A percentile compares a stretch with the other conserved stretches of the same genome.
Evolutionary conservation across 2,113 vertebrate genomes (phyloP).

Genomic region (Mus musculus): GRCm39 chr7:101778501-101779000

Average conservation of each 20-base stretch:
- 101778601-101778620: neutral
- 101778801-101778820: constrained; percentile 22
- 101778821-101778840: neutral
- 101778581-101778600: neutral
- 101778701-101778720: neutral
- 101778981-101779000: neutral
- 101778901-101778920: neutral
- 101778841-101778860: constrained; percentile 34
- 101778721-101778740: constrained; percentile 27
- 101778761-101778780: constrained; percentile 7
- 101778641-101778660: neutral
- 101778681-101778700: neutral
- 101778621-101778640: neutral
- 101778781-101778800: constrained; percentile 10
- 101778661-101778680: neutral
- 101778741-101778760: neutral
- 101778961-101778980: neutral
- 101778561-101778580: neutral
- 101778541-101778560: too few relatives aligned
- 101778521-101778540: too few relatives aligned
- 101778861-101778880: constrained; percentile 26
- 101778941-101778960: constrained; percentile 11
- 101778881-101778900: neutral
- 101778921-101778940: neutral
- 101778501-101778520: too few relatives aligned